Evolutionary conservation across 2,888 invertebrate genomes (phyloP), one percentile per base, ranked within the genome.

Genomic region (Sesia bembeciformis): DNA sequence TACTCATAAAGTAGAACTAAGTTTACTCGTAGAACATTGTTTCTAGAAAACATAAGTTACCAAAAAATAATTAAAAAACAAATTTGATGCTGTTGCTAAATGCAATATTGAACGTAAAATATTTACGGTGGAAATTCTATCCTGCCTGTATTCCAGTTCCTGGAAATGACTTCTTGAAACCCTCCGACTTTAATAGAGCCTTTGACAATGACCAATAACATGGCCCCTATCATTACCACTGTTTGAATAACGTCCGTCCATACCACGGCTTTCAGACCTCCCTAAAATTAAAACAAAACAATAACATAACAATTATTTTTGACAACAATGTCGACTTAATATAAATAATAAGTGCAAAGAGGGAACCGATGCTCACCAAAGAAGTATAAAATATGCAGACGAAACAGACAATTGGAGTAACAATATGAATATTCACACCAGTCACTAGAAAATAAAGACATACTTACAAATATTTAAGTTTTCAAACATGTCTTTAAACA

Each of bases 351-450:
- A 50, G 39, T 23, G 6, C 4, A n/a, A n/a, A n/a, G 23, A 4
- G n/a, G 7, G 8, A 52, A 51, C 58, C 82, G 43, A 46, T 58
- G 83, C 92, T 88, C 81, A 94, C 94, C 80, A 95, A 90, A 57
- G 93, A 92, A 0, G 95, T 95, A 69, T 95, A 95, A 74, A 95
- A 94, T 68, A 94, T 95, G 72, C 95, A 95, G 40, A 95, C 93
- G 8, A 93, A 71, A 60, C 95, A 94, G 3, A 95, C 94, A 23
- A 94, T 86, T 1, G 94, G 92, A 3, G 95, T 94, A 0, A 94
- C 91, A 40, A 93, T 89, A 70, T 95, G 95, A 50, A 95, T 91
- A 65, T 94, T 93, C 0, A 94, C 91, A 6, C 95, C 95, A 4
- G 95, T 95, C 3, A 95, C 95, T 93, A 78, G 56, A 85, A 90